Evolutionary conservation across 1,140 invertebrate species (phyloP).

Genomic region (Aradophagus sp.): DNA sequence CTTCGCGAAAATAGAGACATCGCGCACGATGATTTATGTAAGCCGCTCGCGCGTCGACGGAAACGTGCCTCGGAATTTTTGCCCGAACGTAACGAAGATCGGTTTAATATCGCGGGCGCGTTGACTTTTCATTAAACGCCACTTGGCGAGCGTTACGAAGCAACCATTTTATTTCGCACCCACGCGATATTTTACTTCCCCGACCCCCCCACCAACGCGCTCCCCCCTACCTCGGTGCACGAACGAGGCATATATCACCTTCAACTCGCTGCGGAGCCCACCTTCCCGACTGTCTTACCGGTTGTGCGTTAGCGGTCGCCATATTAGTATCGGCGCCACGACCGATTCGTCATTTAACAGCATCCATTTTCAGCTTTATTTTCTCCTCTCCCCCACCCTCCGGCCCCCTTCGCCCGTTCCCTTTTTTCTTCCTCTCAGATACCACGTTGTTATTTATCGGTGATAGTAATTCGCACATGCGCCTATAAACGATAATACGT

Average conservation of each 20-base stretch:
- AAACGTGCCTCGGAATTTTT: no score
- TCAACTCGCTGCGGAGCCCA: conserved; percentile 59
- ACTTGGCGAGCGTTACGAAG: conserved; percentile 45
- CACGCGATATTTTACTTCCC: conserved; percentile 68
- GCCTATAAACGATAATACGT: conserved; percentile 44
- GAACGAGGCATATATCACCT: conserved; percentile 68
- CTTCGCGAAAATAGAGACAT: no score
- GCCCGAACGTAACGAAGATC: conserved; percentile 11
- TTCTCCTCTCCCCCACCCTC: no score
- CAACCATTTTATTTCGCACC: conserved; percentile 72
- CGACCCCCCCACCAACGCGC: conserved; percentile 39
- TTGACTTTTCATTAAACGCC: conserved; percentile 61
- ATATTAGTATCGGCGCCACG: conserved; percentile 58
- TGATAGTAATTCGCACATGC: conserved; percentile 46
- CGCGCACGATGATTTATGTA: no score
- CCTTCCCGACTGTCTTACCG: conserved; percentile 54
- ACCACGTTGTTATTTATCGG: conserved; percentile 34
- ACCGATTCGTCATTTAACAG: conserved; percentile 52
- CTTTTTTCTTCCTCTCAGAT: no score
- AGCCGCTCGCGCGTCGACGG: no score
- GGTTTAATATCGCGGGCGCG: conserved; percentile 42
- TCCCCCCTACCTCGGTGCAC: conserved; percentile 56
- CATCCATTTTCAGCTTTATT: conserved; percentile 45
- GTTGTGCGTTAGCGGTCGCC: conserved; percentile 53
- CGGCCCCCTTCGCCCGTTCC: no score